phyloP scores from a whole-genome alignment of 2,113 vertebrate genomes.

The Psittacula cyanocephala region DNA sequence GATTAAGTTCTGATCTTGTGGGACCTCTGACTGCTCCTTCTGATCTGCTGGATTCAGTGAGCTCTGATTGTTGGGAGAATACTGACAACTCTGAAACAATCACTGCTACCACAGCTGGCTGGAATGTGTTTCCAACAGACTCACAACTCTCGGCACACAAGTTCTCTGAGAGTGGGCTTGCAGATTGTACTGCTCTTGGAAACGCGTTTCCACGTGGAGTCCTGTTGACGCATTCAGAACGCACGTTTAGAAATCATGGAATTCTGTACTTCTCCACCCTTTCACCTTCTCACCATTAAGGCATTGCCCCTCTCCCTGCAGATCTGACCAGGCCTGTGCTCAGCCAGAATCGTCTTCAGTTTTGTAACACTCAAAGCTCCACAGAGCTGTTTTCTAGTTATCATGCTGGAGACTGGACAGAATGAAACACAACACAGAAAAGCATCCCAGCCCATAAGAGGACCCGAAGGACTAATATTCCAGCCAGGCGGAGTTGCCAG shows the following conservation, averaged over 20 bases:
- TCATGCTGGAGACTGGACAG: not conserved
- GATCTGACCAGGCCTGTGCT: not conserved
- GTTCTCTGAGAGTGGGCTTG: not conserved
- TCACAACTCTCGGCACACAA: not conserved
- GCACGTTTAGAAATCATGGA: not conserved
- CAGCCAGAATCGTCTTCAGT: not conserved
- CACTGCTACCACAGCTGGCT: not conserved
- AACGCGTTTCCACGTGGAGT: not conserved
- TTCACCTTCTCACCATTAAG: not conserved
- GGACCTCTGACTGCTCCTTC: not conserved
- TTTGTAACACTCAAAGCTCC: not conserved
- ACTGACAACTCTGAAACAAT: not conserved
- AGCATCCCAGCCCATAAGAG: not conserved
- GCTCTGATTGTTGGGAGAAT: not conserved
- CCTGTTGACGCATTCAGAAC: not conserved
- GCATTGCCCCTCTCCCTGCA: not conserved
- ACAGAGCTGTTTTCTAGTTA: not conserved
- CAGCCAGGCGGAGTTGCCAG: not conserved
- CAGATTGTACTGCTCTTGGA: not conserved
- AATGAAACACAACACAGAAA: not conserved
- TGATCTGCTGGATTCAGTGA: not conserved
- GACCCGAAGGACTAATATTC: not conserved
- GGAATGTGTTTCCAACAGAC: conserved; percentile 15
- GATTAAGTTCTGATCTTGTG: not conserved
- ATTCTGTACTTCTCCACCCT: not conserved